Conservation (phyloP, 2,113 vertebrate species). For the Synodontis membranacea region DNA sequence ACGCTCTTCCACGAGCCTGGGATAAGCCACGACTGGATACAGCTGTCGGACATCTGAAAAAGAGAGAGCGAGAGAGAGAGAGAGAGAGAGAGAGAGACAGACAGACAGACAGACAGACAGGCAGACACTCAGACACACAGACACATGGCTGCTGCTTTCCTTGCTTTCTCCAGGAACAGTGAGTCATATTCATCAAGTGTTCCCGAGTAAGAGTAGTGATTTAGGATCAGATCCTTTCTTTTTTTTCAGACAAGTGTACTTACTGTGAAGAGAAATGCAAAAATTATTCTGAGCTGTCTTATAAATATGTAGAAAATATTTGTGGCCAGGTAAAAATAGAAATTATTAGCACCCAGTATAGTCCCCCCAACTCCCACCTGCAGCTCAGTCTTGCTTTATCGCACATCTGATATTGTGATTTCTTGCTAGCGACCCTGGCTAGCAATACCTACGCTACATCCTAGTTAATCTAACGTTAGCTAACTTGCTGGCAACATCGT, state of each 20-base stretch:
- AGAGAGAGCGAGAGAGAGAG: conserved; percentile 18
- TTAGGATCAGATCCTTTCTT: neutral
- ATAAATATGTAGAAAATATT: neutral
- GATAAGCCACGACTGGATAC: conserved; percentile 47
- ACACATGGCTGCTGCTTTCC: conserved; percentile 35
- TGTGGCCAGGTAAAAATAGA: neutral
- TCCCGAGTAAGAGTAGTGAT: neutral
- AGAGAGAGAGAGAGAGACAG: conserved; percentile 6
- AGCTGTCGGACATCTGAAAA: conserved; percentile 60
- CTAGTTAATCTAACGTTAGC: neutral
- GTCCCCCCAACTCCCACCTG: neutral
- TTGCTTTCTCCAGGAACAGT: conserved; percentile 39
- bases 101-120: neutral
- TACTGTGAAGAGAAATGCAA: neutral
- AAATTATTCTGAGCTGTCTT: neutral
- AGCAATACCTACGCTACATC: neutral
- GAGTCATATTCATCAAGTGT: conserved; percentile 23
- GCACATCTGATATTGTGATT: neutral
- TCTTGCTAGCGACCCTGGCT: neutral
- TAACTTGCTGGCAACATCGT: neutral
- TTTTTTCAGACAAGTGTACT: neutral
- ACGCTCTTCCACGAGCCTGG: conserved; percentile 21
- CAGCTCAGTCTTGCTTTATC: neutral
- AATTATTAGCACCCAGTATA: neutral
- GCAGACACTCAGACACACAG: neutral